phyloP scores from a whole-genome alignment of 2,113 vertebrate genomes.

The Prionailurus bengalensis region DNA sequence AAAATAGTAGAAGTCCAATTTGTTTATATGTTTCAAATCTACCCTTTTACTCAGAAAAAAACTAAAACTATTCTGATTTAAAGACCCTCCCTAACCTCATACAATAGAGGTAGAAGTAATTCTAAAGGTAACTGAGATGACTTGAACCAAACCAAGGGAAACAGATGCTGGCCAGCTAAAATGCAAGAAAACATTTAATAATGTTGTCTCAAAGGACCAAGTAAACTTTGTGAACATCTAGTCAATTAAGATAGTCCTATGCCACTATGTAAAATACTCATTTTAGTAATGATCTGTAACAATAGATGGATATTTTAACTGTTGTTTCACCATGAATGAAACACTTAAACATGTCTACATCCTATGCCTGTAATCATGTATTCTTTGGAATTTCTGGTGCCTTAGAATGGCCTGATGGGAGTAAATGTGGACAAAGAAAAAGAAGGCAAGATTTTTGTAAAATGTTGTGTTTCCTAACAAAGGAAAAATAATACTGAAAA shows the following conservation, averaged over 20 bases:
- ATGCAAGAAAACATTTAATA: not conserved
- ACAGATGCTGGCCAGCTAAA: not conserved
- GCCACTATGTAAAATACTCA: not conserved
- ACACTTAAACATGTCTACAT: not conserved
- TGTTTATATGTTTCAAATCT: not conserved
- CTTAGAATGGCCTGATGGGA: not conserved
- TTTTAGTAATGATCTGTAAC: not conserved
- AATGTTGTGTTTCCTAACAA: not conserved
- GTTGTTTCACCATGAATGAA: not conserved
- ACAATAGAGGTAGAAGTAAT: not conserved
- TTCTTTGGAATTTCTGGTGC: not conserved
- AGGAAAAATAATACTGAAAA: not conserved
- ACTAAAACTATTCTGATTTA: not conserved
- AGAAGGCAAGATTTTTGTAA: not conserved
- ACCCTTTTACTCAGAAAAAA: not conserved
- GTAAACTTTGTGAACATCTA: not conserved
- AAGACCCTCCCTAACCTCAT: not conserved
- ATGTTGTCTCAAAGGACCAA: not conserved
- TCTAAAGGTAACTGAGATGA: not conserved
- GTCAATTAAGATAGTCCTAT: not conserved
- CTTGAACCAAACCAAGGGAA: not conserved
- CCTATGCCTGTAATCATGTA: not conserved
- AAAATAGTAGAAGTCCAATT: not conserved
- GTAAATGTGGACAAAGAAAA: rapidly evolving
- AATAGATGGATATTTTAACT: not conserved